Percentiles rank a stretch among this genome's conserved stretches.
phyloP scores from a whole-genome alignment of 2,888 invertebrate genomes.

The Andrena chrysosceles region DNA sequence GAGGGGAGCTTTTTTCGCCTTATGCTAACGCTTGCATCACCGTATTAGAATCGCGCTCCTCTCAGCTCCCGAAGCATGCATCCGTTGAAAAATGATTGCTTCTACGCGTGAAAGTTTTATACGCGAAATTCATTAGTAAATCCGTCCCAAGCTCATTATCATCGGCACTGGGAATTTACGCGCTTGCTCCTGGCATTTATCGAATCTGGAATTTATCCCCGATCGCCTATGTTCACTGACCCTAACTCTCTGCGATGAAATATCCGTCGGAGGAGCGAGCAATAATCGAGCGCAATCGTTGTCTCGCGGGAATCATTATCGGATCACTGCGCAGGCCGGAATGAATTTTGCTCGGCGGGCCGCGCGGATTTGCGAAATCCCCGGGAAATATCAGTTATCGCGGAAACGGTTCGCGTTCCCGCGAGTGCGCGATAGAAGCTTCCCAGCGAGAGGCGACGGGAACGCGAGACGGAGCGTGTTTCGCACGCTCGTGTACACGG shows the following conservation, averaged over 20 bases:
- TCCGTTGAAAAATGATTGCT: not conserved
- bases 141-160: slow-evolving; percentile 4
- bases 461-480: slow-evolving; percentile 7
- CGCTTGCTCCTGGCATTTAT: slow-evolving; percentile 1
- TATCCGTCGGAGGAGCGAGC: slow-evolving; percentile 40
- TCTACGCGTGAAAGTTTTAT: not conserved
- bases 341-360: slow-evolving; percentile 34
- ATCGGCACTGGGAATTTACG: not conserved
- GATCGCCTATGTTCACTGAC: slow-evolving; percentile 61
- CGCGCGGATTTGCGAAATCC: slow-evolving; percentile 15
- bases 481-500: slow-evolving; percentile 20
- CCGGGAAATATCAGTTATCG: slow-evolving; percentile 15
- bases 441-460: not conserved
- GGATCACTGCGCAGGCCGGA: slow-evolving; percentile 52
- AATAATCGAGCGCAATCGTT: slow-evolving; percentile 45
- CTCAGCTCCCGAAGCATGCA: not conserved
- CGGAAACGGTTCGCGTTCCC: slow-evolving; percentile 7
- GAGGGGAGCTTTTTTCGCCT: no score
- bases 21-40: no score
- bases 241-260: slow-evolving; percentile 64
- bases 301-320: slow-evolving; percentile 53
- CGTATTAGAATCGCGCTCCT: not conserved
- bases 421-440: not conserved
- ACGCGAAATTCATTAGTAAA: not conserved
- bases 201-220: slow-evolving; percentile 31